Evolutionary conservation across 2,797 vertebrate species (phyloP), one percentile per base, ranked within the genome.

Genomic region (Lepus oiostolus): DNA sequence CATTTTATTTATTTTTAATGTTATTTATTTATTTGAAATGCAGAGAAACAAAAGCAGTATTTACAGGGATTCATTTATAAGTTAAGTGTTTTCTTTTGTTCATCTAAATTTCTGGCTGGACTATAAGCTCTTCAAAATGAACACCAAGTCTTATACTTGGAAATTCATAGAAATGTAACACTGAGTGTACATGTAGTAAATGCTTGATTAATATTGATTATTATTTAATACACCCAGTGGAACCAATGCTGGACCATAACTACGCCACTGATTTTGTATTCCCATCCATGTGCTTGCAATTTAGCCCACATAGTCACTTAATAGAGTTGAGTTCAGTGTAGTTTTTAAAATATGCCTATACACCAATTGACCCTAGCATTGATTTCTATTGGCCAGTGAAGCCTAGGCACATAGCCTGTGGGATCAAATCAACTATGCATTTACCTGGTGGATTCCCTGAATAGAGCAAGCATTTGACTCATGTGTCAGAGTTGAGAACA

Each of bases 311-410:
- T 60, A 85, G 90, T 88, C 24, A 85, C 21, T 63, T 76, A 28
- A 47, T 88, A 38, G 76, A 90, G 13, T 81, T 93, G 28, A 76
- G 65, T 82, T 84, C 17, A 70, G 17, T 76, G 19, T 81, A 24
- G 6, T 79, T 32, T 90, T 92, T 92, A 79, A 47, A 85, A 54
- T 60, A 77, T 70, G 24, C 62, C 90, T 42, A 60, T 88, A 88
- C n/a, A 80, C 67, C 71, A 74, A 4, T 84, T 94, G 65, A 88
- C 42, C 63, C 35, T 42, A 63, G 21, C 60, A 94, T 90, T 77
- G 28, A 85, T 94, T 95, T 96, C 30, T 92, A 77, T 76, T 80
- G 50, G 6, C 58, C 88, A 94, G 19, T 79, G 65, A 95, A 74
- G 28, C 38, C 38, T 62, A 93, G 26, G 24, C 17, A 32, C 86